phyloP scores from a whole-genome alignment of 2,113 vertebrate genomes.

The Microcebus griseorufus region DNA sequence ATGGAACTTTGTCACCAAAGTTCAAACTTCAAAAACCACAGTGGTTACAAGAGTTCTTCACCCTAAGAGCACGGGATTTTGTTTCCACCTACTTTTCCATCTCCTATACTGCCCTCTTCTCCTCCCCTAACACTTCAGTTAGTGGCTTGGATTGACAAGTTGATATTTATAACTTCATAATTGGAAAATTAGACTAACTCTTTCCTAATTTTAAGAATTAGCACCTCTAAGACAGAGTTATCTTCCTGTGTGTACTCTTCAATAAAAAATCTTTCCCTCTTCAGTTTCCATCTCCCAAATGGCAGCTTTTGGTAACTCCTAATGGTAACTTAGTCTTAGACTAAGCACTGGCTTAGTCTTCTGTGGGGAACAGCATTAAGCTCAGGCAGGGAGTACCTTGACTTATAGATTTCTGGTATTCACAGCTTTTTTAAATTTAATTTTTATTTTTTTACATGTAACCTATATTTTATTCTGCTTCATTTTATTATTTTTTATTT shows the following conservation, averaged over 20 bases:
- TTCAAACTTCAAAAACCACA: not conserved
- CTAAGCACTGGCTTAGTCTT: not conserved
- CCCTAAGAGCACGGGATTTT: not conserved
- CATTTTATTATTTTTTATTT: no score
- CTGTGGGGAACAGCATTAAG: not conserved
- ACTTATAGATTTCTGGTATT: conserved; percentile 2
- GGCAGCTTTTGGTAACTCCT: not conserved
- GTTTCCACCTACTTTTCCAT: not conserved
- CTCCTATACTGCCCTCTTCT: not conserved
- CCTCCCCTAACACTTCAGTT: not conserved
- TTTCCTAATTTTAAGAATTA: conserved; percentile 60
- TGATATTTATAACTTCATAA: conserved; percentile 48
- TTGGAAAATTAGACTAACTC: not conserved
- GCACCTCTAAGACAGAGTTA: conserved; percentile 65
- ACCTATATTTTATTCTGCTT: no score
- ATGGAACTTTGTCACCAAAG: not conserved
- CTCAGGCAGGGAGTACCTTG: not conserved
- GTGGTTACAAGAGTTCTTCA: not conserved
- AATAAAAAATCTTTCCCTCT: not conserved
- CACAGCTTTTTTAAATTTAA: conserved; percentile 13
- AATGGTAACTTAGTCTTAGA: not conserved
- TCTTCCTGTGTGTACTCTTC: not conserved
- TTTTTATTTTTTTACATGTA: no score
- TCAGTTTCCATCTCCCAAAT: not conserved
- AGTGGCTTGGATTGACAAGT: conserved; percentile 29